Conservation (phyloP, 2,797 vertebrate species). For the Graptemys geographica region DNA sequence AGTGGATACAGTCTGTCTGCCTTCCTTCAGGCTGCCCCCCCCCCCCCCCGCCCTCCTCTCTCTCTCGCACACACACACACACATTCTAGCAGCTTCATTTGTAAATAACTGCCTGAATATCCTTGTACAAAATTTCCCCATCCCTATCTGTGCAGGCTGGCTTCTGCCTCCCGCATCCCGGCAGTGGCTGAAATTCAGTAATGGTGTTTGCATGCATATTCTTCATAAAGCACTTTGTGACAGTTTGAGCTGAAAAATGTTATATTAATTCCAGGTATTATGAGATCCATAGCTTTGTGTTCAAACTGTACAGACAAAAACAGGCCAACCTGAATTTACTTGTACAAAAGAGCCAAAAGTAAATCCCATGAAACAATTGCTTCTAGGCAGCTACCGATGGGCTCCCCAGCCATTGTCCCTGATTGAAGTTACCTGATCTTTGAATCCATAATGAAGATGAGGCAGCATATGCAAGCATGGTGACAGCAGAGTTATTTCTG, state of each 20-base stretch:
- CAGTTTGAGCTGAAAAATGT: neutral
- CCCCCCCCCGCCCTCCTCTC: too few relatives aligned
- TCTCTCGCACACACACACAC: too few relatives aligned
- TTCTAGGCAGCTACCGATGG: neutral
- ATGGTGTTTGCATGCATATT: neutral
- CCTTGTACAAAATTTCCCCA: neutral
- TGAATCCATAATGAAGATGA: constrained; percentile 86
- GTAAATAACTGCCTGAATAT: neutral
- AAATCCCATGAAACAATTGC: too few relatives aligned
- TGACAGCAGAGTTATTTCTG: constrained; percentile 83
- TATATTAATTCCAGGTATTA: neutral
- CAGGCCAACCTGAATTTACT: neutral
- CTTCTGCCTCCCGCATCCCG: neutral
- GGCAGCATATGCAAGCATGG: constrained; percentile 87
- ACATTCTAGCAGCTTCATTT: neutral
- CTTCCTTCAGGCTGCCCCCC: too few relatives aligned
- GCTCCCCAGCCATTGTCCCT: neutral
- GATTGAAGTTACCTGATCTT: constrained; percentile 84
- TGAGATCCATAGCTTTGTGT: neutral
- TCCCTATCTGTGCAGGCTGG: neutral
- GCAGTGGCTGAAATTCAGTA: neutral
- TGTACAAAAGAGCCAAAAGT: neutral
- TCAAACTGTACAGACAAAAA: neutral
- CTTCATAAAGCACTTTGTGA: neutral
- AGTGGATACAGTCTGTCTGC: neutral